These are phyloP conservation scores for Trichacis sp. DNA, from an alignment of 2,888 invertebrate species.

Conservation along the genomic window DNA sequence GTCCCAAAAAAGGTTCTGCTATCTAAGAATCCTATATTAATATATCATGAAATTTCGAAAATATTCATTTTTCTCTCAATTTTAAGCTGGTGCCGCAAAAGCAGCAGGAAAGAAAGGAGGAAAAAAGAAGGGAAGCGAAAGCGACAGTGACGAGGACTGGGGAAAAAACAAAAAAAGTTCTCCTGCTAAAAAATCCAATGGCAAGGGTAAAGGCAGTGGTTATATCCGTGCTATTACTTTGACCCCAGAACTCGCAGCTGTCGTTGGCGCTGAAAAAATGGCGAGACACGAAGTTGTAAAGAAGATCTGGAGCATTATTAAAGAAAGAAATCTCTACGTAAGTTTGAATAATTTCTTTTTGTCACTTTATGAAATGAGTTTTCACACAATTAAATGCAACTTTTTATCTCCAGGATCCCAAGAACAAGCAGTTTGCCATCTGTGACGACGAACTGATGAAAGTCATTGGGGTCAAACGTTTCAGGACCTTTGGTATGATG, in stretches of 20 bases:
- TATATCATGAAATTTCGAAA: not conserved
- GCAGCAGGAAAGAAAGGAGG: slow-evolving; percentile 65
- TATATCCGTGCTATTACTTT: slow-evolving; percentile 88
- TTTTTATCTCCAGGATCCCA: slow-evolving; percentile 87
- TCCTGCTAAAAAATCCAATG: slow-evolving; percentile 70
- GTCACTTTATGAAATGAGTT: no score
- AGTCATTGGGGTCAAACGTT: slow-evolving; percentile 91
- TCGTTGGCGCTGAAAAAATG: slow-evolving; percentile 87
- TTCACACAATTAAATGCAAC: no score
- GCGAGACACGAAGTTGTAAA: slow-evolving; percentile 92
- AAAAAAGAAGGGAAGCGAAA: slow-evolving; percentile 77
- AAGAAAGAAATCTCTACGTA: slow-evolving; percentile 85
- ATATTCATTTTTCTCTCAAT: not conserved
- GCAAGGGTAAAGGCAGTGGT: slow-evolving; percentile 76
- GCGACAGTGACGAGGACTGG: slow-evolving; percentile 79
- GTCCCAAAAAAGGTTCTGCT: not conserved
- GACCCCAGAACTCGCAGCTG: slow-evolving; percentile 85
- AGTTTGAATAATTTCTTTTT: no score
- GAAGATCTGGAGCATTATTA: slow-evolving; percentile 90
- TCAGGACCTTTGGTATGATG: slow-evolving; percentile 97
- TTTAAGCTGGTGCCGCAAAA: slow-evolving; percentile 42
- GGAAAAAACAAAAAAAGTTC: slow-evolving; percentile 72
- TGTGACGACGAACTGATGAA: slow-evolving; percentile 91
- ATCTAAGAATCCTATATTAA: not conserved
- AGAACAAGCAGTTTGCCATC: slow-evolving; percentile 94